Evolutionary conservation across 2,888 invertebrate genomes (phyloP), one percentile per base, ranked within the genome.

Genomic region (Lepidocyrtoides sp.): DNA sequence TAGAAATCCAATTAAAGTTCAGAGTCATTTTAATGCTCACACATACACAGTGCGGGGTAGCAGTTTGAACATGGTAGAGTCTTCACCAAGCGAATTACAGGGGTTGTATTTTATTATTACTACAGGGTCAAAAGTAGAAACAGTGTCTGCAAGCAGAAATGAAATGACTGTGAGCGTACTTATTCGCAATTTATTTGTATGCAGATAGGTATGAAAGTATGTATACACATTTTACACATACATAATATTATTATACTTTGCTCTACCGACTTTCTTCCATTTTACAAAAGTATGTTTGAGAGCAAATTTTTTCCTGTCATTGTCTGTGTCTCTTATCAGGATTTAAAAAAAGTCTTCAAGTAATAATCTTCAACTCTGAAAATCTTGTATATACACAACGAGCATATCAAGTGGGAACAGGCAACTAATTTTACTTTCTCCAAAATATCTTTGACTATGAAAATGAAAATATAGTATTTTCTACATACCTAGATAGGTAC

Each of bases 1-100:
- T 72, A 36, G 84, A 72, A 84, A 84, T 84, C 84, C 84, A 84
- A 84, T 84, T 84, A 84, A 84, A 66, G 54, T 72, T 54, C 72
- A 72, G 69, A 44, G 69, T 51, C 84, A 69, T 69, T 69, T 84
- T 69, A 84, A 84, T 84, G 84, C 51, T 41, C 69, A 69, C 69
- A 69, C 72, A 72, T 72, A 72, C 23, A 20, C 32, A 44, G n/a
- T n/a, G n/a, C n/a, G n/a, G n/a, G n/a, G n/a, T n/a, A n/a, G n/a
- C 10, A 72, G 23, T 5, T 0, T 60, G 26, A 7, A 60, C 5
- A 60, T 29, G n/a, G 2, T n/a, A 17, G 20, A n/a, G 12, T 32
- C n/a, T n/a, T 32, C 29, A 32, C 66, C n/a, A 63, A 32, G 57
- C 57, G 57, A 26, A 81, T 60, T 51, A 36, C 32, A 8, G 20